These are phyloP conservation scores for Falco peregrinus DNA, from an alignment of 2,797 vertebrate species.

Conservation along the genomic window DNA sequence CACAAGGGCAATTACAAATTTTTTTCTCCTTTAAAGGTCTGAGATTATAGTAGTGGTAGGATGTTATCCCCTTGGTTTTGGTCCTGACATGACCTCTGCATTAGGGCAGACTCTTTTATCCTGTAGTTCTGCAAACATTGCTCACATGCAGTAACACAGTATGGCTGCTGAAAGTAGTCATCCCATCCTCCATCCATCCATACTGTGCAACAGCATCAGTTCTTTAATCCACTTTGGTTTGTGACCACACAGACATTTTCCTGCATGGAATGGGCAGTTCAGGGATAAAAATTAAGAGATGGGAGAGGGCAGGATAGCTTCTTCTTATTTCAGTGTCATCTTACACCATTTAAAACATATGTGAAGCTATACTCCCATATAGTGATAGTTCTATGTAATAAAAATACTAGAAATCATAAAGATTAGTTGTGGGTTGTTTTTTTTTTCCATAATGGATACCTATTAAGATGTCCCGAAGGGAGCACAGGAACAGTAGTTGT, in stretches of 20 bases:
- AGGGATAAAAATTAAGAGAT: not conserved
- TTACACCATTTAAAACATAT: not conserved
- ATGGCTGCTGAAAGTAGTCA: not conserved
- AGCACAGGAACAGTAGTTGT: not conserved
- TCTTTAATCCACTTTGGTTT: not conserved
- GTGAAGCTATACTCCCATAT: not conserved
- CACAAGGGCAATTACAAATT: not conserved
- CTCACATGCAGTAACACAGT: fast-evolving
- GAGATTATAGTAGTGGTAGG: not conserved
- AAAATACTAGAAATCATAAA: not conserved
- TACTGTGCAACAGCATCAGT: not conserved
- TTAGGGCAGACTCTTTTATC: not conserved
- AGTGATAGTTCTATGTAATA: not conserved
- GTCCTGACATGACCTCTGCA: not conserved
- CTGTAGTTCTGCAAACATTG: not conserved
- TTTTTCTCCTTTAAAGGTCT: not conserved
- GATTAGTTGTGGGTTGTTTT: not conserved
- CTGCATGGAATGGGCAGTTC: not conserved
- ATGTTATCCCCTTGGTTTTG: not conserved
- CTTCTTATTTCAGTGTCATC: not conserved
- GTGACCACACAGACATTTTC: not conserved
- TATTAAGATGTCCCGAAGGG: not conserved
- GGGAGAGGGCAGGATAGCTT: not conserved
- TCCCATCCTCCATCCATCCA: not conserved
- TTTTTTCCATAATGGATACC: not conserved